phyloP scores from a whole-genome alignment of 1,140 invertebrate species.

The Sipha flava region DNA sequence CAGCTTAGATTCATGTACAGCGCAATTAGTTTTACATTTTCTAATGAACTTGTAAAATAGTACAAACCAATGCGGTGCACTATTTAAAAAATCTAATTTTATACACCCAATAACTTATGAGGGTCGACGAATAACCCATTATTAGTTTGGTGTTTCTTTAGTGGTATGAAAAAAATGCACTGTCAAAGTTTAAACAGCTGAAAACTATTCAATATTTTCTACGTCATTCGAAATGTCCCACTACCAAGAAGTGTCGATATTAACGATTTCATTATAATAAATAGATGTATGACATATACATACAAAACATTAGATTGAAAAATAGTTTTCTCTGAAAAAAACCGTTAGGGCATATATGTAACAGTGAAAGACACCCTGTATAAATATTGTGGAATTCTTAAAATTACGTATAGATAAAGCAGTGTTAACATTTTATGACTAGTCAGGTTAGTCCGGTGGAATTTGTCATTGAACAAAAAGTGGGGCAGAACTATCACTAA shows the following conservation, averaged over 20 bases:
- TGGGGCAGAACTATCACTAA: constrained; percentile 32
- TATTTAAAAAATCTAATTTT: neutral
- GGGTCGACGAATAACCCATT: neutral
- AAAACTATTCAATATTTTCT: neutral
- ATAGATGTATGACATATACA: neutral
- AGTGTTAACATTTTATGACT: constrained; percentile 24
- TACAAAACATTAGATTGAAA: neutral
- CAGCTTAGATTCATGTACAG: too few relatives aligned
- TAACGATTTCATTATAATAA: too few relatives aligned
- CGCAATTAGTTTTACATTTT: too few relatives aligned
- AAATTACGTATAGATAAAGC: constrained; percentile 19
- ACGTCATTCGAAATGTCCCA: neutral
- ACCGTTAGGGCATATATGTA: neutral
- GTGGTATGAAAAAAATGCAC: neutral
- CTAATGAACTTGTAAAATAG: too few relatives aligned
- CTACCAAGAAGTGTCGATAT: neutral
- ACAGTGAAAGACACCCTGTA: neutral
- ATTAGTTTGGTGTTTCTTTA: neutral
- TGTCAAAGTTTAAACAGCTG: neutral
- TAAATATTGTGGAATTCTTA: constrained; percentile 15
- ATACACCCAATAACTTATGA: neutral
- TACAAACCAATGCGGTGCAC: neutral
- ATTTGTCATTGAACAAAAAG: constrained; percentile 32
- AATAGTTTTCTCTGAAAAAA: neutral
- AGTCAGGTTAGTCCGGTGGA: constrained; percentile 28